Base-by-base conservation (phyloP, 2,888 invertebrate species). In the Gandaritis pyraliata region DNA sequence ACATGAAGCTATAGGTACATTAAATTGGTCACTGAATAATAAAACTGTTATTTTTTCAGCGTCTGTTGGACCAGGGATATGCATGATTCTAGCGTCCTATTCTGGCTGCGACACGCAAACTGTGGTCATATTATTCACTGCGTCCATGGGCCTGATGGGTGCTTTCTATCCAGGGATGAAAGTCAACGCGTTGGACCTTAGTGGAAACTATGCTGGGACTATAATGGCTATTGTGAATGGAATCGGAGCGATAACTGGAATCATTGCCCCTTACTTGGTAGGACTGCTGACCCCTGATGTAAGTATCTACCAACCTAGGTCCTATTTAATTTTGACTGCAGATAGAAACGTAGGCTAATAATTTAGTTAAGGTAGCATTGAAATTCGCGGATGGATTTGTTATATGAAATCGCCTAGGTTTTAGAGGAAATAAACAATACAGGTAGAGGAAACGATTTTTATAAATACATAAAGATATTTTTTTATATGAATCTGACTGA, bases 91-190 rank as follows among this genome's bases (percentile, higher is more conserved):
- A 23, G 95, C 95, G 0, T 95, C 95, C 0, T 95, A 95, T 78
- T 94, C 95, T 13, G 95, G 95, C 45, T 95, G 95, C 76, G 92
- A 95, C 82, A 88, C 94, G 13, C 80, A 88, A 0, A 76, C 93
- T 0, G 95, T 94, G 0, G 94, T 95, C 0, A 83, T 92, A 11
- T 85, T 95, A 1, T 94, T 95, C 75, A 95, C 95, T 5, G 88
- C 94, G 0, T 94, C 94, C 53, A 95, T 95, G 95, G 95, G 94
- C 10, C 83, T 94, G 6, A 95, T 95, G 95, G 95, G 95, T 0
- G 94, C 94, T 39, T 95, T 94, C 87, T 95, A 95, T 82, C 94
- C 95, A 0, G 95, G 95, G 60, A 94, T 95, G 94, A 95, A 95
- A 83, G 94, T 95, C 30, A 95, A 95, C 81, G 94, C 95, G 0